phyloP scores from a whole-genome alignment of 2,113 vertebrate genomes.

The Opisthocomus hoazin region DNA sequence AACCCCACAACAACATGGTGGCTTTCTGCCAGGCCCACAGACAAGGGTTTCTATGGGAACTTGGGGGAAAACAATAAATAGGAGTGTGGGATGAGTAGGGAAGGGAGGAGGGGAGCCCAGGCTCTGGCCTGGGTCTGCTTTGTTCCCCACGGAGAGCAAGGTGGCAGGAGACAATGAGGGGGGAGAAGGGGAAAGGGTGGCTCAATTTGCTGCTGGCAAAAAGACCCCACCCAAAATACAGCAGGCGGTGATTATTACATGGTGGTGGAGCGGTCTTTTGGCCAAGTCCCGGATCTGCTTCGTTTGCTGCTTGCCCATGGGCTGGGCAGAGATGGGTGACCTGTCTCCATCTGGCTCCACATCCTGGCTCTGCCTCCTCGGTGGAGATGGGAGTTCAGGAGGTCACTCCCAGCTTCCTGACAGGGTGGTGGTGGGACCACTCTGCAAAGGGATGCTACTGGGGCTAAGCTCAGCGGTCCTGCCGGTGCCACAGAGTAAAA shows the following conservation, averaged over 20 bases:
- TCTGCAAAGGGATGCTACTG: neutral
- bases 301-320: rapidly evolving
- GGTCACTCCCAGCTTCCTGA: neutral
- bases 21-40: constrained; percentile 56
- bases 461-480: neutral
- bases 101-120: neutral
- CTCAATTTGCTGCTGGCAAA: neutral
- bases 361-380: neutral
- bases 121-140: neutral
- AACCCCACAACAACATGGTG: neutral
- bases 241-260: neutral
- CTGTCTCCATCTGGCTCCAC: neutral
- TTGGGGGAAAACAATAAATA: constrained; percentile 62
- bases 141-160: neutral
- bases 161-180: neutral
- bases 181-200: neutral
- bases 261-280: rapidly evolving
- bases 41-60: constrained; percentile 64
- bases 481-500: neutral
- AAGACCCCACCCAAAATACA: neutral
- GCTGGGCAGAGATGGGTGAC: neutral
- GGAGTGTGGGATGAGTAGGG: neutral
- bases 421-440: neutral
- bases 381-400: neutral
- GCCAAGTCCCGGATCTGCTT: neutral